Base-by-base conservation (phyloP, 2,888 invertebrate genomes). In the Coronaproctus castanopsis region DNA sequence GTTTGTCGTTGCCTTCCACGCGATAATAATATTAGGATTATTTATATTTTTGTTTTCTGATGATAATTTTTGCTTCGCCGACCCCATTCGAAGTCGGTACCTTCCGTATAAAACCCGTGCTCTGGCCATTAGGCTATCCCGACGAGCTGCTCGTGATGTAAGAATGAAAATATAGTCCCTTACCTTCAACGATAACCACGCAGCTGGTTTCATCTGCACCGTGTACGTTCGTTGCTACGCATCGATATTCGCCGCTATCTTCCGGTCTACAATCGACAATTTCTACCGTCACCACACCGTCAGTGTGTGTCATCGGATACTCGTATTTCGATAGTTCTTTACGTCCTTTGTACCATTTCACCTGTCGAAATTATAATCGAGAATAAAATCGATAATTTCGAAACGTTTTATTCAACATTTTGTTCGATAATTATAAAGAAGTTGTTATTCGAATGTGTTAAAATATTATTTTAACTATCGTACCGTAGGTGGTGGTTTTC, bases 231-330 rank as follows among this genome's bases (percentile, higher is more conserved):
- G 85, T 85, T 20, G 98, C 97, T 48, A 87, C 80, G 73, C 97
- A 97, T 52, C 82, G 81, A 75, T 98, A 99, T 71, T 88, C 91
- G 66, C 98, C 98, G 63, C 93, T 91, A 76, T 99, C 98, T 61
- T 85, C 85, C 0, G 92, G 86, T 68, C 86, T 83, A 71, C 95
- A 93, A 74, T 91, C 90, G 65, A 88, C 80, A 67, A 98, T 93
- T 77, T 99, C 98, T 76, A 98, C 81, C 0, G 95, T 91, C 58
- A 95, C 87, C 54, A 99, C 95, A 67, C 98, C 98, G 72, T 93
- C 92, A 2, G 91, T 81, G 70, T 87, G 83, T 2, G 84, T 80
- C 83, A 93, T 90, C 58, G 88, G 80, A 73, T 89, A 95, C 67
- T 93, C 90, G 70, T 86, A 84, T 72, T 87, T 88, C 60, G 83